phyloP scores from a whole-genome alignment of 2,888 invertebrate species.

The Yponomeuta cagnagella region DNA sequence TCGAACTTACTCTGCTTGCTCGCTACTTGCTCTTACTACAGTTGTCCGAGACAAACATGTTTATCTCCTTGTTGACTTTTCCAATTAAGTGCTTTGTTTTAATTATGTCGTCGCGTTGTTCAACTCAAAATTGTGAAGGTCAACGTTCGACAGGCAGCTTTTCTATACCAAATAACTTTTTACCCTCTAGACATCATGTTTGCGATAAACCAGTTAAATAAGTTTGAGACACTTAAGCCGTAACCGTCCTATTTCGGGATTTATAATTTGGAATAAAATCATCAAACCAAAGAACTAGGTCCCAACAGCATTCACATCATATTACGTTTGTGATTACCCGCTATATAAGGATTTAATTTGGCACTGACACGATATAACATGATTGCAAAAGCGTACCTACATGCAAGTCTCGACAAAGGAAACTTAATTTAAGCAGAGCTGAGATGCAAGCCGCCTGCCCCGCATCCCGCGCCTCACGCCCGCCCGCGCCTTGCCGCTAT shows the following conservation, averaged over 20 bases:
- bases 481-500: not conserved
- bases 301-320: not conserved
- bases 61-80: conserved; percentile 4
- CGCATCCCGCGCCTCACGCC: not conserved
- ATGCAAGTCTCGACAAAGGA: conserved; percentile 14
- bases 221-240: too few species aligned
- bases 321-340: not conserved
- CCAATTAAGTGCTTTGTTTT: not conserved
- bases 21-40: too few species aligned
- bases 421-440: conserved; percentile 16
- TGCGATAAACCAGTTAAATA: too few species aligned
- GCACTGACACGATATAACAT: conserved; percentile 14
- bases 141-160: too few species aligned
- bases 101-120: too few species aligned
- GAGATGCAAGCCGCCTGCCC: conserved; percentile 11
- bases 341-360: conserved; percentile 6
- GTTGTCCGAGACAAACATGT: conserved; percentile 2
- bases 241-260: too few species aligned
- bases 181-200: too few species aligned
- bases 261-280: too few species aligned
- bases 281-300: not conserved
- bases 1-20: too few species aligned
- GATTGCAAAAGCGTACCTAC: conserved; percentile 13
- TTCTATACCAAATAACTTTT: too few species aligned
- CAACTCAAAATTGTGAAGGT: too few species aligned